Conservation (phyloP, 2,888 invertebrate genomes). For the Acleris sparsana region DNA sequence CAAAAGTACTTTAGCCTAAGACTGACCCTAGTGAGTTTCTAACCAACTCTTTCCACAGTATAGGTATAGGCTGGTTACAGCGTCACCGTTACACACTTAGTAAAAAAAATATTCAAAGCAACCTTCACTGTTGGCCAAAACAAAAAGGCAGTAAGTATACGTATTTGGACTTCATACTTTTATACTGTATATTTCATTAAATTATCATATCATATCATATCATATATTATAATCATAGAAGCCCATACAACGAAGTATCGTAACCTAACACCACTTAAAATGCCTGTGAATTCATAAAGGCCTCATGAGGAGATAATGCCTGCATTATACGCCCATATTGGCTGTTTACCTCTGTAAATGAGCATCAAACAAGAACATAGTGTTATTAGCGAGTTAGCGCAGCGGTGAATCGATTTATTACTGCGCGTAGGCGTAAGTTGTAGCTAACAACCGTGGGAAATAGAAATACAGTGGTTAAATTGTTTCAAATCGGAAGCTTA, state of each 20-base stretch:
- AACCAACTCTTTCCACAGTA: no score
- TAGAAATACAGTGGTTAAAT: conserved; percentile 15
- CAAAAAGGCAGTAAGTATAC: no score
- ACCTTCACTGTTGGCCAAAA: no score
- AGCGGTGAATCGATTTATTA: conserved; percentile 67
- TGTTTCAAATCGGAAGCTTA: conserved; percentile 8
- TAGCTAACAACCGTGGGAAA: conserved; percentile 39
- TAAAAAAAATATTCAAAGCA: no score
- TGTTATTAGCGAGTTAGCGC: conserved; percentile 68
- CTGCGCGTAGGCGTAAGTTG: conserved; percentile 43
- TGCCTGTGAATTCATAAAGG: conserved; percentile 50
- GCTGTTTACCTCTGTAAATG: conserved; percentile 72
- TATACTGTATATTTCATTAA: no score
- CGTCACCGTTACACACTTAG: no score
- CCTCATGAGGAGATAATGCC: conserved; percentile 58
- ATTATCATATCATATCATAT: no score
- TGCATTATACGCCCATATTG: conserved; percentile 62
- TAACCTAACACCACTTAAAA: conserved; percentile 41
- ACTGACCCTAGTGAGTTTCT: no score
- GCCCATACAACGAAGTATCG: conserved; percentile 13
- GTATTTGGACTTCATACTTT: no score
- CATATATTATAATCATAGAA: background rate
- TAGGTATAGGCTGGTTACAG: no score
- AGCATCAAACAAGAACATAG: conserved; percentile 71
- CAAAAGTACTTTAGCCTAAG: no score